phyloP scores from a whole-genome alignment of 1,140 invertebrate genomes.

The Polypedilum pembai region DNA sequence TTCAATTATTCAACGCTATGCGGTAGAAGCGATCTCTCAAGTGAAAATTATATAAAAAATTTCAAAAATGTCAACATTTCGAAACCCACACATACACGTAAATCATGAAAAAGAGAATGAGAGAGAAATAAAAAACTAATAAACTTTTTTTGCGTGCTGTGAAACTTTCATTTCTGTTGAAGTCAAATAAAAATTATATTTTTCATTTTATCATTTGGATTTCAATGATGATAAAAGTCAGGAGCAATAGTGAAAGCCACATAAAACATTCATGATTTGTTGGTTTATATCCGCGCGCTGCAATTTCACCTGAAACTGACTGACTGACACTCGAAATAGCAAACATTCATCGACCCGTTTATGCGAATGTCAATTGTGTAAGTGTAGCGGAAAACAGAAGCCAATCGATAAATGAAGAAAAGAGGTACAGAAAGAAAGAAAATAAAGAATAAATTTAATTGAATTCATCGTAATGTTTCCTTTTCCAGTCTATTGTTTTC shows the following conservation, averaged over 20 bases:
- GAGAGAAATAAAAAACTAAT: not conserved
- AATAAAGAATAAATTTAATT: not conserved
- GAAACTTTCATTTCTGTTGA: not conserved
- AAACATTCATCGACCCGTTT: not conserved
- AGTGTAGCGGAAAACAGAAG: not conserved
- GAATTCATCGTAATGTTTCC: not conserved
- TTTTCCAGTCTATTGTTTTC: conserved; percentile 12
- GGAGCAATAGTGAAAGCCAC: not conserved
- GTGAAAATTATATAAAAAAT: not conserved
- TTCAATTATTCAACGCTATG: conserved; percentile 5
- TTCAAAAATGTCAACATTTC: not conserved
- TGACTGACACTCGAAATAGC: not conserved
- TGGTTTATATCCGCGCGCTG: not conserved
- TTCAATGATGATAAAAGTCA: not conserved
- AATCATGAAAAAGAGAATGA: not conserved
- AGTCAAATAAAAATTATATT: not conserved
- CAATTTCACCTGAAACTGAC: not conserved
- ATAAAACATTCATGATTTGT: not conserved
- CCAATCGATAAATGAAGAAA: not conserved
- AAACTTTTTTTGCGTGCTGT: conserved; percentile 16
- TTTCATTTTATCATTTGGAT: conserved; percentile 6
- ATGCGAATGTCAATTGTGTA: not conserved
- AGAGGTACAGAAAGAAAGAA: not conserved
- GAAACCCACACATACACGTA: not conserved
- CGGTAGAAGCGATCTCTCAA: not conserved